Conservation (phyloP, 2,797 vertebrate genomes). For the Calcarius lapponicus region DNA sequence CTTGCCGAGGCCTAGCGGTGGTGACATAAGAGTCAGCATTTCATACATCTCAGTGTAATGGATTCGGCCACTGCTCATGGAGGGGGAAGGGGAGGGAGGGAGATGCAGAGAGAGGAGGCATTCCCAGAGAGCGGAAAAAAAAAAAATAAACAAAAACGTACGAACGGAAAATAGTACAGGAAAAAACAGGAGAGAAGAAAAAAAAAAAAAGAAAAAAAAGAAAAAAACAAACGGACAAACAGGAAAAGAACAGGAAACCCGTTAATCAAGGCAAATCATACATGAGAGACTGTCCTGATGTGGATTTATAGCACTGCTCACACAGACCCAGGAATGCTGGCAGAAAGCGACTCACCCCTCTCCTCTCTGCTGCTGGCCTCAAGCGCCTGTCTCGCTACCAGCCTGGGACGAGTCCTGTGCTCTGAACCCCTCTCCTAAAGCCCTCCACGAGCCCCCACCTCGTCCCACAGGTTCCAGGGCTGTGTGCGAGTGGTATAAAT, state of each 20-base stretch:
- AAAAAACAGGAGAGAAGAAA: constrained; percentile 74
- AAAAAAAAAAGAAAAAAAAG: constrained; percentile 45
- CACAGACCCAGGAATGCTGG: constrained; percentile 75
- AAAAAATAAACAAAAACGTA: constrained; percentile 49
- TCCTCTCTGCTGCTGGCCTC: constrained; percentile 20
- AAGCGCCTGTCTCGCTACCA: neutral
- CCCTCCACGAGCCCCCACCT: constrained; percentile 39
- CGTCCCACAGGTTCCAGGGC: constrained; percentile 74
- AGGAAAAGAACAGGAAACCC: constrained; percentile 85
- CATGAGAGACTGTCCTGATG: constrained; percentile 74
- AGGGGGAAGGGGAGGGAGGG: constrained; percentile 70
- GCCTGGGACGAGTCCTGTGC: neutral
- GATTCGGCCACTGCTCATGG: constrained; percentile 95
- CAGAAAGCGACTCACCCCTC: constrained; percentile 35
- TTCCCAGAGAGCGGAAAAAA: constrained; percentile 71
- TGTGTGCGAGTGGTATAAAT: constrained; percentile 81
- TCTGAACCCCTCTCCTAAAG: constrained; percentile 14
- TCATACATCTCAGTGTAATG: constrained; percentile 99
- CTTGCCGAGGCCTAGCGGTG: constrained; percentile 99
- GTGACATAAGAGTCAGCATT: constrained; percentile 99
- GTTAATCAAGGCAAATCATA: constrained; percentile 88
- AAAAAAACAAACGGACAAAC: constrained; percentile 80
- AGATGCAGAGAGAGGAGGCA: constrained; percentile 78
- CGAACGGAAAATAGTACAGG: constrained; percentile 68
- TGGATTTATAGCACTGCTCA: constrained; percentile 80